Conservation (phyloP, 92 coral and sea anemone genomes). For the Parazoanthus atlanticus region DNA sequence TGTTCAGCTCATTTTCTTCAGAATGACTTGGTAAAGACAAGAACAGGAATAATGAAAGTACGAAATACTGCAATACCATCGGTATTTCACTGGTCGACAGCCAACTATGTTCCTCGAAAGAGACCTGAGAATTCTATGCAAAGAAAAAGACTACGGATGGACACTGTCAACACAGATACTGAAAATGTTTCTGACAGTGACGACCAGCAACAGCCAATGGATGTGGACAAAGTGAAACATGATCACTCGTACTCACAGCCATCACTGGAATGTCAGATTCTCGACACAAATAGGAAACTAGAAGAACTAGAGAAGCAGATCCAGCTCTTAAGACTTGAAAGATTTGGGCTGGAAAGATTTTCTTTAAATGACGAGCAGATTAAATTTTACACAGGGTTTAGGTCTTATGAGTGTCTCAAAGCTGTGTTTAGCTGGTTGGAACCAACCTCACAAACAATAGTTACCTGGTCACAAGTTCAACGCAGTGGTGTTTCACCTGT, state of each 20-base stretch:
- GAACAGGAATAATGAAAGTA: neutral
- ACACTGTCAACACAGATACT: neutral
- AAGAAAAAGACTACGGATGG: neutral
- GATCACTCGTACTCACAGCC: slow-evolving; percentile 9
- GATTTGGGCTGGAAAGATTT: slow-evolving; percentile 29
- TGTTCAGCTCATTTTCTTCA: slow-evolving; percentile 6
- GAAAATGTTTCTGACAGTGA: neutral
- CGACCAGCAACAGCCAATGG: neutral
- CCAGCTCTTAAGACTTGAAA: neutral
- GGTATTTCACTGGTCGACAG: neutral
- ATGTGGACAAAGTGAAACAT: neutral
- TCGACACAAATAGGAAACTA: neutral
- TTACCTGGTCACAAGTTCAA: slow-evolving; percentile 49
- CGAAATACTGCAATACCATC: neutral
- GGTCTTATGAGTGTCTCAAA: slow-evolving; percentile 24
- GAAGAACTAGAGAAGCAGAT: neutral
- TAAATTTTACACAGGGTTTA: slow-evolving; percentile 34
- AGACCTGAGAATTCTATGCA: neutral
- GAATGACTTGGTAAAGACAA: neutral
- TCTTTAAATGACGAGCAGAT: slow-evolving; percentile 15
- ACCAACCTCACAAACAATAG: slow-evolving; percentile 44
- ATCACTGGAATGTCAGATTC: neutral
- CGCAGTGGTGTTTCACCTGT: neutral
- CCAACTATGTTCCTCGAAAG: neutral
- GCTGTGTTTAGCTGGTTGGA: slow-evolving; percentile 43